Percentiles rank a stretch among this genome's conserved stretches.
These are phyloP conservation scores for Nasua narica DNA, from an alignment of 2,797 vertebrate genomes.

Conservation along the genomic window DNA sequence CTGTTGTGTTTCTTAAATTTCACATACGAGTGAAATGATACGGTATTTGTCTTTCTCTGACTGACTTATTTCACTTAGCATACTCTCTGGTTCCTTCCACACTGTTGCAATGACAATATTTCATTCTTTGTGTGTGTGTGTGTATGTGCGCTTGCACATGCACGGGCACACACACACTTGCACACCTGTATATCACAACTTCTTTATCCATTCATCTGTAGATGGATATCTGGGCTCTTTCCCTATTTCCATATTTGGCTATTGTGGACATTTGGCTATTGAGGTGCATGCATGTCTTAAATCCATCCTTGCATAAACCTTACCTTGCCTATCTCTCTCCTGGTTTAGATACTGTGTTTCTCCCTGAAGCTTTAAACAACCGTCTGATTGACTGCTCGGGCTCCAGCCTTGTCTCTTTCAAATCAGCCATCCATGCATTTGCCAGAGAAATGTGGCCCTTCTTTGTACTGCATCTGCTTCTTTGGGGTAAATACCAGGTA, in stretches of 20 bases:
- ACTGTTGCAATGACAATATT: neutral
- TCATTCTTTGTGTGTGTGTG: neutral
- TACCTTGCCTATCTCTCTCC: neutral
- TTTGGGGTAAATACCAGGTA: no score
- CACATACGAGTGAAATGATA: neutral
- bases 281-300: neutral
- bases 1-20: neutral
- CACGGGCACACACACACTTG: no score
- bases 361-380: neutral
- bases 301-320: neutral
- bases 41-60: neutral
- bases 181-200: neutral
- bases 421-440: neutral
- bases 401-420: neutral
- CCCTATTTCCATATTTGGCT: neutral
- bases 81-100: neutral
- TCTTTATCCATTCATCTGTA: neutral
- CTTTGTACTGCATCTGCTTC: no score
- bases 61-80: neutral
- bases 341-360: neutral
- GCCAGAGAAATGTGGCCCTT: no score
- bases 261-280: neutral
- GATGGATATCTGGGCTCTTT: neutral
- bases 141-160: no score
- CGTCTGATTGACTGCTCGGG: neutral